Base-by-base conservation (phyloP, 2,797 vertebrate species). In the Acanthornis magna region DNA sequence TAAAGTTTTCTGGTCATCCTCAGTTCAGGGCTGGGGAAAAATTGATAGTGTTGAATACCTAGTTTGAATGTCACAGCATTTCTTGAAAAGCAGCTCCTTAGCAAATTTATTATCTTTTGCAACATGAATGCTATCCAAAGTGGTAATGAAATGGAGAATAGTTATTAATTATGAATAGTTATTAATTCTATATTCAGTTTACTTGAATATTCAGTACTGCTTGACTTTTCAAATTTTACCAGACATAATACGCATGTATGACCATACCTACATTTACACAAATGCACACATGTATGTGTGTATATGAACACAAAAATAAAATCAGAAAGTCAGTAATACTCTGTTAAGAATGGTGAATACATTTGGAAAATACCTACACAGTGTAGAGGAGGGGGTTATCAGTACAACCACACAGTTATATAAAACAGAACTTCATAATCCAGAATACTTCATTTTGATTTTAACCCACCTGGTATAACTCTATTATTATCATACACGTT, bases 1-100 rank as follows among this genome's bases (percentile, higher is more conserved):
- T 71, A 61, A 96, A 95, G 42, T 95, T 95, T 94, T 92, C 95
- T 96, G 93, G 71, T 93, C 57, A 16, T n/a, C 63, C 26, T 36
- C 62, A 13, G 8, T 63, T 92, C 74, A 77, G 66, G 54, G 32
- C 48, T 82, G 60, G 78, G 61, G 60, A 92, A 93, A 91, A 75
- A 63, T 3, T 14, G 26, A 25, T 62, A 32, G 4, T 16, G 30
- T 34, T 18, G 20, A 81, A 36, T 63, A 79, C 16, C 57, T 60
- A 30, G 42, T 72, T 72, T 62, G 70, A 73, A 82, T 57, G 60
- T 30, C 42, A 73, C 2, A 3, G 16, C 21, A n/a, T 79, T 86
- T 67, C 77, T 85, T n/a, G 14, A 86, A 58, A 79, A 85, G 50
- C 40, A 80, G 21, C 13, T 81, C 32, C 26, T 63, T 18, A 85